Percentiles rank a stretch among this genome's conserved stretches.
phyloP scores from a whole-genome alignment of 2,113 vertebrate genomes.

The Phrynosoma blainvillii region DNA sequence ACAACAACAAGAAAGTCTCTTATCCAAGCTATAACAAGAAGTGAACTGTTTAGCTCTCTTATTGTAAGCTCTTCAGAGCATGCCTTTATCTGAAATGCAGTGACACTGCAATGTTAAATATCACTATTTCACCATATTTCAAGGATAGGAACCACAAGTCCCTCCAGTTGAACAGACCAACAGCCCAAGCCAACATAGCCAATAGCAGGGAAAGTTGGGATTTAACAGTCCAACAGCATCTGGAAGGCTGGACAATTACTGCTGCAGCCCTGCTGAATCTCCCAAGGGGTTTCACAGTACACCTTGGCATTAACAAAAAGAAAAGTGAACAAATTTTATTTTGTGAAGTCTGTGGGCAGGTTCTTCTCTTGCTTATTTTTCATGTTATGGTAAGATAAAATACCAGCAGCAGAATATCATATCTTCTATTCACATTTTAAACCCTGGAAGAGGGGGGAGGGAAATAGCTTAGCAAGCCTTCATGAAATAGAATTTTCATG shows the following conservation, averaged over 20 bases:
- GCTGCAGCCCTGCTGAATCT: too few species aligned
- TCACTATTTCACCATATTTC: neutral
- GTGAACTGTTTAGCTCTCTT: neutral
- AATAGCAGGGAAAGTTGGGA: too few species aligned
- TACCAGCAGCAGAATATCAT: neutral
- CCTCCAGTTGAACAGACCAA: too few species aligned
- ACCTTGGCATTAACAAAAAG: neutral
- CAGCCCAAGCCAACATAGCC: too few species aligned
- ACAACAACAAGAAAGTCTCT: neutral
- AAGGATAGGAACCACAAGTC: too few species aligned
- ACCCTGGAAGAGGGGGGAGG: neutral
- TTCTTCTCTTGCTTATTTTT: neutral
- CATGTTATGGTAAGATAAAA: neutral
- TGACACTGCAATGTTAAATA: neutral
- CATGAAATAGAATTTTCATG: neutral
- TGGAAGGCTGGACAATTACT: too few species aligned
- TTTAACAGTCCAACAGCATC: too few species aligned
- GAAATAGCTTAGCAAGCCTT: neutral
- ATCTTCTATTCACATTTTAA: too few species aligned
- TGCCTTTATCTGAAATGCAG: neutral
- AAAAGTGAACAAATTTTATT: neutral
- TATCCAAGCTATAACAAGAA: neutral
- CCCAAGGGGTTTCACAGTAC: neutral
- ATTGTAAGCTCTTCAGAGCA: neutral
- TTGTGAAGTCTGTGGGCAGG: neutral